These are phyloP conservation scores for Druon quercuslanigerum DNA, from an alignment of 1,140 invertebrate genomes.

Conservation along the genomic window DNA sequence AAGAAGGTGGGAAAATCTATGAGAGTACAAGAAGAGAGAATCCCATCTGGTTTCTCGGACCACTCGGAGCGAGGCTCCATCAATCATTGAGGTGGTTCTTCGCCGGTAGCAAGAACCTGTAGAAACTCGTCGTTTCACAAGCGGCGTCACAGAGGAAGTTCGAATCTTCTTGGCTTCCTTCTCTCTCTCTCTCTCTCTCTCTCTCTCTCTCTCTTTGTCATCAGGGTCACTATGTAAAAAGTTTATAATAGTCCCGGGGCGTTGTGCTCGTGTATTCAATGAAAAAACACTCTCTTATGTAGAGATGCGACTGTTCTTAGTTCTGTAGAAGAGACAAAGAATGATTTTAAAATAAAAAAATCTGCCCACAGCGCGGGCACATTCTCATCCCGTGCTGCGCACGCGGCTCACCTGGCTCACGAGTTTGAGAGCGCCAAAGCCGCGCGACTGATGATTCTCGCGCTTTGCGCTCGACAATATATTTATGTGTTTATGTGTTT, in stretches of 20 bases:
- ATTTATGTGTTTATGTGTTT: too few relatives aligned
- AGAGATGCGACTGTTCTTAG: not conserved
- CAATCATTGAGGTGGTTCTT: conserved; percentile 60
- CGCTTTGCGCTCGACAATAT: too few relatives aligned
- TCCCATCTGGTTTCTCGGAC: conserved; percentile 63
- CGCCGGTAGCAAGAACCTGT: too few relatives aligned
- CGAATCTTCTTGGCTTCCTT: conserved; percentile 46
- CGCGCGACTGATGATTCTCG: too few relatives aligned
- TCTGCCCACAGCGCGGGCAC: too few relatives aligned
- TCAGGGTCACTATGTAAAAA: conserved; percentile 58
- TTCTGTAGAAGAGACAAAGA: too few relatives aligned
- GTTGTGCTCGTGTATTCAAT: conserved; percentile 38
- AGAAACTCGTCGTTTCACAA: conserved; percentile 60
- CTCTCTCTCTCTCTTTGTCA: conserved; percentile 45
- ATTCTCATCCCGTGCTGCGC: too few relatives aligned
- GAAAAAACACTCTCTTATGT: not conserved
- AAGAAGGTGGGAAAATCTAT: conserved; percentile 31
- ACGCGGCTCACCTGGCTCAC: too few relatives aligned
- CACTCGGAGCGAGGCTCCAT: conserved; percentile 66
- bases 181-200: conserved; percentile 13
- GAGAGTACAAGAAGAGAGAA: conserved; percentile 43
- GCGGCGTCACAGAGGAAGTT: conserved; percentile 59
- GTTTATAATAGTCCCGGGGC: conserved; percentile 57
- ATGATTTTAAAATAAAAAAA: too few relatives aligned
- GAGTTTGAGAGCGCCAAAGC: too few relatives aligned